Evolutionary conservation across 2,888 invertebrate genomes (phyloP).

Genomic region (Eulithis prunata): DNA sequence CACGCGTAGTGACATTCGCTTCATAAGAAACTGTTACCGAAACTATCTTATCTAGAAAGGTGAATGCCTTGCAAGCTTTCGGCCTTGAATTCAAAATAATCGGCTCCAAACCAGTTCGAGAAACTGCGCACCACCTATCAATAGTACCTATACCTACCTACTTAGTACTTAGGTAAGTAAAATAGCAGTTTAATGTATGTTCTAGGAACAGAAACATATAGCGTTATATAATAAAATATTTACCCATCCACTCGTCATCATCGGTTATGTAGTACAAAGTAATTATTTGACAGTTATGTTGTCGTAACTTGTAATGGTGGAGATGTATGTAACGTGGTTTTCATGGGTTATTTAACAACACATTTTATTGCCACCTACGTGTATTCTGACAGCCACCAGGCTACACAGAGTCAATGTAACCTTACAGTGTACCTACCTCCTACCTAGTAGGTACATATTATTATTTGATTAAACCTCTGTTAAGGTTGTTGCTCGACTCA

Average conservation of each 20-base stretch:
- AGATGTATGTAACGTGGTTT: slow-evolving; percentile 44
- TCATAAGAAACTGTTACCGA: slow-evolving; percentile 11
- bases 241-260: slow-evolving; percentile 28
- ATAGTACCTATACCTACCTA: too few relatives aligned
- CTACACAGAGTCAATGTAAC: slow-evolving; percentile 46
- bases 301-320: slow-evolving; percentile 42
- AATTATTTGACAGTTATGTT: slow-evolving; percentile 49
- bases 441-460: slow-evolving; percentile 31
- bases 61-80: slow-evolving; percentile 36
- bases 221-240: slow-evolving; percentile 24
- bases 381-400: slow-evolving; percentile 27
- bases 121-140: slow-evolving; percentile 4
- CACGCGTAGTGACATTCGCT: slow-evolving; percentile 12
- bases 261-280: slow-evolving; percentile 36
- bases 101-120: slow-evolving; percentile 12
- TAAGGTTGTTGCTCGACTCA: slow-evolving; percentile 17
- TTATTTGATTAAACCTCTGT: slow-evolving; percentile 40
- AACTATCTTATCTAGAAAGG: slow-evolving; percentile 41
- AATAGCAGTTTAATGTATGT: too few relatives aligned
- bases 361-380: slow-evolving; percentile 50
- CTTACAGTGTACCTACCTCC: slow-evolving; percentile 27
- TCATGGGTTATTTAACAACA: slow-evolving; percentile 47
- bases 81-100: slow-evolving; percentile 32
- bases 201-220: slow-evolving; percentile 1
- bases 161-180: too few relatives aligned